Conservation (phyloP, 2,888 invertebrate genomes). For the Branchipolynoe longqiensis region DNA sequence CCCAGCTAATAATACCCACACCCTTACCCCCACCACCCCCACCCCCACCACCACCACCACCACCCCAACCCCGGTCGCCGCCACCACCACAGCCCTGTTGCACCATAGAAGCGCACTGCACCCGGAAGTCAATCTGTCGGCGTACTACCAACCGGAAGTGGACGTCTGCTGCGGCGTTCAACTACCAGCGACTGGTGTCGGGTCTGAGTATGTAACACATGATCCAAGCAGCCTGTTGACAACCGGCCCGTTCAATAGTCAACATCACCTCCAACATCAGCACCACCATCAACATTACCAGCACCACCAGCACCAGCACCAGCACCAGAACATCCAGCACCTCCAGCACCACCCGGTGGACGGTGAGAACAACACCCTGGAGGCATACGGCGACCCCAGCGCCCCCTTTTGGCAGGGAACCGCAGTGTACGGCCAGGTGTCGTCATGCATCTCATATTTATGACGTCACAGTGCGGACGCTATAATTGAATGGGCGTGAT, state of each 20-base stretch:
- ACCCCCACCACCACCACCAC: background rate
- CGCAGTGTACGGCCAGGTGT: slow-evolving; percentile 1
- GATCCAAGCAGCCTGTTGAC: background rate
- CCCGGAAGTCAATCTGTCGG: background rate
- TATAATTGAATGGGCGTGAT: background rate
- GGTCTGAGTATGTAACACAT: background rate
- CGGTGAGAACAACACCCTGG: background rate
- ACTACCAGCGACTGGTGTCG: background rate
- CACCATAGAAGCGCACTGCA: too few relatives aligned
- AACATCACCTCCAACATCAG: background rate
- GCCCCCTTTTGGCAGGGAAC: slow-evolving; percentile 7
- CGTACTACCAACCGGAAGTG: background rate
- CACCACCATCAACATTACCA: background rate
- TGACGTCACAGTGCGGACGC: slow-evolving; percentile 9
- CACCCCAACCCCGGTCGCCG: background rate
- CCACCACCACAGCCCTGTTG: background rate
- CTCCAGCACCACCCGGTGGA: slow-evolving; percentile 1
- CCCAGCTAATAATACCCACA: background rate
- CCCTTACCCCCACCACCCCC: background rate
- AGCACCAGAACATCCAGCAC: background rate
- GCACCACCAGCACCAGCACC: background rate
- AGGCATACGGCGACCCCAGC: background rate
- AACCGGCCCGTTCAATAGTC: background rate
- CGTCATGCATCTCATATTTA: slow-evolving; percentile 13
- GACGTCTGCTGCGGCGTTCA: background rate